Conservation (phyloP, 2,113 vertebrate genomes). For the Carassius carassius region DNA sequence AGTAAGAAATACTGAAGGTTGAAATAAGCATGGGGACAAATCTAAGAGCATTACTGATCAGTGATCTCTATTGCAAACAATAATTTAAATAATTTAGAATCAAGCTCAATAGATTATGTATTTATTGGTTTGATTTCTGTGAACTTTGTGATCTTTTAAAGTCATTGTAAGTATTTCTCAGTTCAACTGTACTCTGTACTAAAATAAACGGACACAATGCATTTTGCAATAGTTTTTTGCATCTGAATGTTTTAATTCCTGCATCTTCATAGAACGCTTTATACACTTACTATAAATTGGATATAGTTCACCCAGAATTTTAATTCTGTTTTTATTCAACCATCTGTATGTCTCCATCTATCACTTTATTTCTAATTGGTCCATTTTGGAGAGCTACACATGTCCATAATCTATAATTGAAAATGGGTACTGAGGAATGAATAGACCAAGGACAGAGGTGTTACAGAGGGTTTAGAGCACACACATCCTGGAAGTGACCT, state of each 20-base stretch:
- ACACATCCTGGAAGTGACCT: slow-evolving; percentile 40
- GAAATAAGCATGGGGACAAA: slow-evolving; percentile 3
- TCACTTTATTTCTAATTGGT: background rate
- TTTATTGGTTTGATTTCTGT: slow-evolving; percentile 13
- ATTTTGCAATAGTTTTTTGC: background rate
- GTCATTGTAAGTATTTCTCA: slow-evolving; percentile 9
- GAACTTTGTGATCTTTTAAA: background rate
- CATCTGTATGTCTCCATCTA: background rate
- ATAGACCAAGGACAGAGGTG: background rate
- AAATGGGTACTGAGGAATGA: background rate
- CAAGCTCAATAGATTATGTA: background rate
- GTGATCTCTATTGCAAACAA: background rate
- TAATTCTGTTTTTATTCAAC: background rate
- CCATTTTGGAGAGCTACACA: background rate
- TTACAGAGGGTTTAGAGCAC: slow-evolving; percentile 28
- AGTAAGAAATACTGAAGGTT: slow-evolving; percentile 31
- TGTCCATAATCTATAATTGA: background rate
- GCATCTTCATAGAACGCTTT: background rate
- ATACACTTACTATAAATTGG: background rate
- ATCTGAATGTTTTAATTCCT: background rate
- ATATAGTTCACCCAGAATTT: background rate
- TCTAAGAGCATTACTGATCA: background rate
- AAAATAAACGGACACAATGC: background rate
- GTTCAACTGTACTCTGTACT: background rate
- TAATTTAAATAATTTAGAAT: background rate